Base-by-base conservation (phyloP, 2,888 invertebrate genomes). In the Volucella zonaria region DNA sequence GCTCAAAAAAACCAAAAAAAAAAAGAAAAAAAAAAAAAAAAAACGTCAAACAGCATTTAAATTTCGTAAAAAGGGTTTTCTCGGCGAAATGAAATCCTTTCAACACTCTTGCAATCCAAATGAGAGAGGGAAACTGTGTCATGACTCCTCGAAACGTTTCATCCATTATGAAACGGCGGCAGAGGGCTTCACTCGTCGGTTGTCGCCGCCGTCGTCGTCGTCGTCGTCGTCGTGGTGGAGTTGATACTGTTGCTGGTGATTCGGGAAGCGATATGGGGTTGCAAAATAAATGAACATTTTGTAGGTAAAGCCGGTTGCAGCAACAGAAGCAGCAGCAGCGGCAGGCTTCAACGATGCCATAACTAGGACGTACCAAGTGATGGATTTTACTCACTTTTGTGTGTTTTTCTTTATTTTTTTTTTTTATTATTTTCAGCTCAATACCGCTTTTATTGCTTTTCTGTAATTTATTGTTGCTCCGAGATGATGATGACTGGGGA, bases 371-470 rank as follows among this genome's bases (percentile, higher is more conserved):
- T 66, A 73, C 47, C 64, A 43, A 76, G 75, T 79, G 80, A 83
- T 80, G 80, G 83, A 75, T 75, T 80, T 64, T 62, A 67, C 59
- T 77, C 61, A 51, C 38, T 59, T 43, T 45, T 31, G 14, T n/a
- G 42, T 43, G 40, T 61, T 54, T 54, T 71, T 40, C 38, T 15
- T 59, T 43, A 31, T 61, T 54, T 54, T 71, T 40, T 43, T 15
- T 59, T 51, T 54, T 38, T 56, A 43, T n/a, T 56, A 47, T 58
- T 49, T 71, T 56, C 49, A 51, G 51, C 43, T 80, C 80, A 83
- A 83, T 83, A 80, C 66, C 42, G 47, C 66, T 75, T 80, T 75
- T 80, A 83, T 83, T 83, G 83, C 80, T 83, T 75, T 66, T 75
- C 75, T 80, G 83, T 83, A 83, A 80, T 80, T 83, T 80, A 83